Evolutionary conservation across 2,888 invertebrate genomes (phyloP), one percentile per base, ranked within the genome.

Genomic region (Plusia festucae): DNA sequence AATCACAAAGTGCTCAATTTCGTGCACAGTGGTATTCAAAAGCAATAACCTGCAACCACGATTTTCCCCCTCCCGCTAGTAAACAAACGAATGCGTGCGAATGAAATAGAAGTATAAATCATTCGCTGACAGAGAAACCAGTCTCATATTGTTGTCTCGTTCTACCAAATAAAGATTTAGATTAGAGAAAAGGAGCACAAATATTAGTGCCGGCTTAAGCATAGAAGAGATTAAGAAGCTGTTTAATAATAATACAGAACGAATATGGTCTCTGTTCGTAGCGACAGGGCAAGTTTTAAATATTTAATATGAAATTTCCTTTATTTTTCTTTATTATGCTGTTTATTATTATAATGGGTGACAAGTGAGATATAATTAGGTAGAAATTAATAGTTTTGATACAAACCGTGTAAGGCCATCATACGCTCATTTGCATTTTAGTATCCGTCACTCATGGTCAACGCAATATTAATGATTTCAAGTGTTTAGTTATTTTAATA

Each of bases 261-360:
- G 91, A 93, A 91, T 91, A 91, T 91, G 93, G 93, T 91, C 89
- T 92, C 90, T 90, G 90, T 88, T 89, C 86, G 87, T 88, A 90
- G 89, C 90, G 91, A 91, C 91, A 91, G 88, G 88, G 76, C 84
- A 87, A 85, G 89, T 94, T 82, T 93, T 94, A 93, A 94, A 94
- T 93, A 93, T 94, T 94, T 92, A 93, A 93, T 91, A 91, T 90
- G 91, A 90, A 93, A 92, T 94, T 91, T 93, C 90, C 90, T 91
- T 90, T 91, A 91, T 90, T 92, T 92, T 91, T 90, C 85, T 88
- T 88, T 87, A 84, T 82, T 79, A 83, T 79, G 81, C 74, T 78
- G 80, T 85, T 88, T 82, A 88, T 90, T 89, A 90, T 86, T 82
- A 79, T 87, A 91, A 91, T 91, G 88, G 87, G 83, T 82, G 83